Base-by-base conservation (phyloP, 1,140 invertebrate species). In the Drosophila nannoptera region DNA sequence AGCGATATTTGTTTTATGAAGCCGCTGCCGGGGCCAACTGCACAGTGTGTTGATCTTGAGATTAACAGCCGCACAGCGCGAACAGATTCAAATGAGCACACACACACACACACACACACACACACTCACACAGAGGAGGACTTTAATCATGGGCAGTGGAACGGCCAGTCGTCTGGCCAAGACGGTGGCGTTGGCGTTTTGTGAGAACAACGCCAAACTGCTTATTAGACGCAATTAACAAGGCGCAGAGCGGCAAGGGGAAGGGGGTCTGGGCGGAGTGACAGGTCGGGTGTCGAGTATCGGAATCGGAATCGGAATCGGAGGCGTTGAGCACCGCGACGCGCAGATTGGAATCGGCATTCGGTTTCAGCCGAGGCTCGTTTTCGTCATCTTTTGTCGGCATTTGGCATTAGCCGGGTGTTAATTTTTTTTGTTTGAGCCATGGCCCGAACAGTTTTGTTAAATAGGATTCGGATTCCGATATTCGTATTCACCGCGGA, bases 191-290 rank as follows among this genome's bases (percentile, higher is more conserved):
- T 81, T 86, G 81, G 82, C 74, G 82, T 81, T 86, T 75, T 86
- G 81, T 86, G 81, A 86, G 81, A 81, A 84, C 77, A 81, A 71
- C 77, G 75, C 70, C 74, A 81, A 86, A 86, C 81, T 86, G 81
- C 81, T 86, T 86, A 86, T 86, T 86, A 86, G 81, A 87, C 77
- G 81, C 81, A 86, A 86, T 86, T 86, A 86, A 86, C 81, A 76
- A 77, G 77, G 56, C 65, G 65, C 81, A 62, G 75, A 75, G n/a
- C n/a, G n/a, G n/a, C n/a, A n/a, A n/a, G n/a, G n/a, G n/a, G n/a
- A n/a, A n/a, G n/a, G n/a, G 36, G 11, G 8, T 22, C 22, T 1
- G 8, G 6, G 7, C 36, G 12, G 12, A 9, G 12, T 14, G 5
- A 43, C 59, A 36, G 45, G 45, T 56, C 60, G 73, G 73, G 77